These are phyloP conservation scores for Sula dactylatra DNA, from an alignment of 2,113 vertebrate genomes.

Conservation along the genomic window DNA sequence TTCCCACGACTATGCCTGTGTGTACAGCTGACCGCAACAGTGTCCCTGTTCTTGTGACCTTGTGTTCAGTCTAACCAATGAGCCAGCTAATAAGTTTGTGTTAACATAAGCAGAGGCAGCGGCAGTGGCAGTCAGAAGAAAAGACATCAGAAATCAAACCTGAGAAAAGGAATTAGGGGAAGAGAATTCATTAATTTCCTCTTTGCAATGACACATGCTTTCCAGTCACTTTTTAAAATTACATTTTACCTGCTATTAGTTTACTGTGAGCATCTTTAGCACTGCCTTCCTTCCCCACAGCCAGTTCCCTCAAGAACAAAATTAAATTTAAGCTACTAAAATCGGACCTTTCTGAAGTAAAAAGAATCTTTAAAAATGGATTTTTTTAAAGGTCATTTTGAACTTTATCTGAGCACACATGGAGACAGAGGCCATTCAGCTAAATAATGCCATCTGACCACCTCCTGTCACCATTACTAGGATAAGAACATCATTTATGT, in stretches of 20 bases:
- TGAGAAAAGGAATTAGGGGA: not conserved
- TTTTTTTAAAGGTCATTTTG: slow-evolving; percentile 75
- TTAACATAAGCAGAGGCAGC: slow-evolving; percentile 24
- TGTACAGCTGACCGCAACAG: not conserved
- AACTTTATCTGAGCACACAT: slow-evolving; percentile 60
- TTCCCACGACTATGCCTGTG: not conserved
- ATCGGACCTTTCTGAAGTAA: slow-evolving; percentile 61
- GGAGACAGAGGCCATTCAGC: slow-evolving; percentile 29
- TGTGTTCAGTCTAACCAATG: not conserved
- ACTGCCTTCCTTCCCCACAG: not conserved
- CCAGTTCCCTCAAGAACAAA: slow-evolving; percentile 54
- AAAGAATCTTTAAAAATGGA: slow-evolving; percentile 74
- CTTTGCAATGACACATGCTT: slow-evolving; percentile 9
- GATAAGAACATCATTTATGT: slow-evolving; percentile 53
- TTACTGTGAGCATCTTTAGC: slow-evolving; percentile 24
- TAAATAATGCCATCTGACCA: slow-evolving; percentile 66
- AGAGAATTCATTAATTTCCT: slow-evolving; percentile 40
- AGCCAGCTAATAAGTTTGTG: not conserved
- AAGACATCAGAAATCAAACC: slow-evolving; percentile 45
- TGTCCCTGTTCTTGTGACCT: not conserved
- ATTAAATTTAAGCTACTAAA: slow-evolving; percentile 70
- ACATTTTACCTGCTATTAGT: slow-evolving; percentile 58
- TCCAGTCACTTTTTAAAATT: slow-evolving; percentile 42
- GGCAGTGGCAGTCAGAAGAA: not conserved
- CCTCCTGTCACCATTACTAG: slow-evolving; percentile 57